Percentiles rank a stretch among this genome's conserved stretches.
These are phyloP conservation scores for Malurus melanocephalus DNA, from an alignment of 2,113 vertebrate species.

Conservation along the genomic window DNA sequence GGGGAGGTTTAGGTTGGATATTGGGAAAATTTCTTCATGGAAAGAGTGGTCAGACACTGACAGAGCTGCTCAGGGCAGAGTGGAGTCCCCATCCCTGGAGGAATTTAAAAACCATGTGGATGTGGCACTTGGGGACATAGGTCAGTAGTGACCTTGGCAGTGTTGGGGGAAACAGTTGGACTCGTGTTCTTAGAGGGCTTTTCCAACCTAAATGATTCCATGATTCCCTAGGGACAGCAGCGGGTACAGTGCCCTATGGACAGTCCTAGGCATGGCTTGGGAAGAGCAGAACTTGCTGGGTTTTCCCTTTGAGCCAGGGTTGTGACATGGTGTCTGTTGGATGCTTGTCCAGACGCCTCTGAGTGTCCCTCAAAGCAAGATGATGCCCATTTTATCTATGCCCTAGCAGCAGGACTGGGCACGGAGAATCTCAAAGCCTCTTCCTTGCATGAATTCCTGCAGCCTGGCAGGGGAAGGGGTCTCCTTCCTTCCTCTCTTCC, in stretches of 20 bases:
- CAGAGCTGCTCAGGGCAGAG: not conserved
- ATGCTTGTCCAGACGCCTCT: not conserved
- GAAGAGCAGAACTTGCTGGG: not conserved
- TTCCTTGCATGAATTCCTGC: not conserved
- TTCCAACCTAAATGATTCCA: not conserved
- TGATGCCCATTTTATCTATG: not conserved
- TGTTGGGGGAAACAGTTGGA: not conserved
- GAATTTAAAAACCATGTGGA: rapidly evolving
- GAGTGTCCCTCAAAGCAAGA: rapidly evolving
- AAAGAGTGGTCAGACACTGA: not conserved
- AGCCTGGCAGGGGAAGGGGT: not conserved
- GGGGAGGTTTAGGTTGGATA: not conserved
- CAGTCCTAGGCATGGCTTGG: not conserved
- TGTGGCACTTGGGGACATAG: rapidly evolving
- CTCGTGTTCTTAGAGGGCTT: not conserved
- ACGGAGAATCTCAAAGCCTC: not conserved
- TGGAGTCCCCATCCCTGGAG: rapidly evolving
- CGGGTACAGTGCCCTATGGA: rapidly evolving
- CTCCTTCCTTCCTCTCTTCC: not conserved
- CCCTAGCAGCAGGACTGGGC: not conserved
- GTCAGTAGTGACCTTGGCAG: not conserved
- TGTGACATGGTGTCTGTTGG: not conserved
- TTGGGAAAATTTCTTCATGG: no score
- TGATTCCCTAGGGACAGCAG: no score
- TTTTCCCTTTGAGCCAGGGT: not conserved